Conservation (phyloP, 1,140 invertebrate genomes). For the Drosophila watanabei region DNA sequence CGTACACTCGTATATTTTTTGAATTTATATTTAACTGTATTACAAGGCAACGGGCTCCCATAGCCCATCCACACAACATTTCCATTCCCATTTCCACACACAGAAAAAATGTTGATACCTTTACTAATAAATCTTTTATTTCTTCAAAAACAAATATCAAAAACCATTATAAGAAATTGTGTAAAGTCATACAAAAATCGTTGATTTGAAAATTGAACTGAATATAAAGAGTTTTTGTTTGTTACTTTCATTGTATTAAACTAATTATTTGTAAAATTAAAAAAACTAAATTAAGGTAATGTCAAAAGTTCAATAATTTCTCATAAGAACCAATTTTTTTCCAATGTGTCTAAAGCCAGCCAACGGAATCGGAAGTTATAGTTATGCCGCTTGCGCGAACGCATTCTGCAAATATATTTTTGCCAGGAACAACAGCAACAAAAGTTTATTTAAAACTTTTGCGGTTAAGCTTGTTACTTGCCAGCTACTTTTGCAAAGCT, state of each 20-base stretch:
- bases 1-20: constrained; percentile 60
- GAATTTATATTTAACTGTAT: constrained; percentile 80
- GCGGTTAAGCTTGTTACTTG: constrained; percentile 81
- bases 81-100: neutral
- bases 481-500: constrained; percentile 68
- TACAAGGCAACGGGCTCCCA: constrained; percentile 53
- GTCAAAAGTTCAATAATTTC: neutral
- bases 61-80: constrained; percentile 22
- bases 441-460: constrained; percentile 83
- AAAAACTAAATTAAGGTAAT: neutral
- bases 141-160: too few species aligned
- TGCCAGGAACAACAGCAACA: constrained; percentile 56
- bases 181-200: neutral
- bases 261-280: neutral
- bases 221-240: neutral
- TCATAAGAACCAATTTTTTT: neutral
- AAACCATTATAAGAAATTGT: neutral
- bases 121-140: neutral
- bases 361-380: constrained; percentile 80
- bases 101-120: neutral
- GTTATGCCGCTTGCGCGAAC: constrained; percentile 75
- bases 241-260: neutral
- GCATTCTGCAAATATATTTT: constrained; percentile 68
- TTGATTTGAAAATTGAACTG: neutral
- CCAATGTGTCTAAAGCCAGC: constrained; percentile 1